Evolutionary conservation across 2,113 vertebrate species (phyloP).

Genomic region (Rhynchomys soricoides): DNA sequence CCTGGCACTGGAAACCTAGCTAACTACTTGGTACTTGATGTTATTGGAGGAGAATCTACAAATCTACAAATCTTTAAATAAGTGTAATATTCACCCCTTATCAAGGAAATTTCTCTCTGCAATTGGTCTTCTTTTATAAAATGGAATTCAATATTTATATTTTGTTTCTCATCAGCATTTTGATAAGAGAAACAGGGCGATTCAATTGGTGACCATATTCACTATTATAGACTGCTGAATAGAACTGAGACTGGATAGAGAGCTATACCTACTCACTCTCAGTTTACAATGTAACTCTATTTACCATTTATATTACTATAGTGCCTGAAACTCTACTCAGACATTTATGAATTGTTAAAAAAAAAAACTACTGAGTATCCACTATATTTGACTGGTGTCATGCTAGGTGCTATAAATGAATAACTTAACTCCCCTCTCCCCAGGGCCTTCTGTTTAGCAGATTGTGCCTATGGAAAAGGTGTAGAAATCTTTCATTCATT

Average conservation of each 20-base stretch:
- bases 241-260: background rate
- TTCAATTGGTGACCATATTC: background rate
- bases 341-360: background rate
- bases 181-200: slow-evolving; percentile 16
- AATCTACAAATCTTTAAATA: background rate
- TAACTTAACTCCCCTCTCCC: background rate
- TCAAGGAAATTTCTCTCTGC: background rate
- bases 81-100: background rate
- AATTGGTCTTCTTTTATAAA: background rate
- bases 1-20: background rate
- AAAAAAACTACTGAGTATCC: background rate
- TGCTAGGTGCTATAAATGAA: background rate
- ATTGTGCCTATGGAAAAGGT: background rate
- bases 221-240: background rate
- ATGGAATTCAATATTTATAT: background rate
- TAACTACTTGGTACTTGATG: background rate
- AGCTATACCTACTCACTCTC: background rate
- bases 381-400: background rate
- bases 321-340: background rate
- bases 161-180: background rate
- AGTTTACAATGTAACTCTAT: background rate
- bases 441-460: background rate
- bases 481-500: slow-evolving; percentile 12
- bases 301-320: background rate
- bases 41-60: background rate